Evolutionary conservation across 2,113 vertebrate species (phyloP).

Genomic region (Leptobrachium ailaonicum): DNA sequence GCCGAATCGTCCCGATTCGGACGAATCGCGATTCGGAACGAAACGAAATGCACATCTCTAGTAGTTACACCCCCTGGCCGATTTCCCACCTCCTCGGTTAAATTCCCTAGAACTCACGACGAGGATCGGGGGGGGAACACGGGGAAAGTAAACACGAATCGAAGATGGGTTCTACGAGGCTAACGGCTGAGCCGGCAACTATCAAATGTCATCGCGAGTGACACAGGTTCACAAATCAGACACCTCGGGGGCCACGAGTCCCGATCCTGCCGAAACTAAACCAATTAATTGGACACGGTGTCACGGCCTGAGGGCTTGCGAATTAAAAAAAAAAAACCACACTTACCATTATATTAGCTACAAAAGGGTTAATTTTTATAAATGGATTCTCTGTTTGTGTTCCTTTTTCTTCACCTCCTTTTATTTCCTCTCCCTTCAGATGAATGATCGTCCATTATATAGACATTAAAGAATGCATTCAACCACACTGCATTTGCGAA

Average conservation of each 20-base stretch:
- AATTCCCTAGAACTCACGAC: conserved; percentile 3
- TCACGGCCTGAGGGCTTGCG: background rate
- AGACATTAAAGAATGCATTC: background rate
- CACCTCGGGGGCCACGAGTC: background rate
- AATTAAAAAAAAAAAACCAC: background rate
- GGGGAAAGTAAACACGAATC: background rate
- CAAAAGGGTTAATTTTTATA: background rate
- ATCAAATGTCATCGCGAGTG: conserved; percentile 11
- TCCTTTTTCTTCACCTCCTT: background rate
- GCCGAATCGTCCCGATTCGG: too few species aligned
- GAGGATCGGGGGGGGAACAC: too few species aligned
- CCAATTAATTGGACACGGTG: conserved; percentile 21
- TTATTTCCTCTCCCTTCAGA: background rate
- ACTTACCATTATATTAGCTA: background rate
- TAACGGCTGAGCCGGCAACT: background rate
- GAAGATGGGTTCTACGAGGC: conserved; percentile 12
- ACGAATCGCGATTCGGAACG: too few species aligned
- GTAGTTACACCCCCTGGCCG: too few species aligned
- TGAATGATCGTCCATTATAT: background rate
- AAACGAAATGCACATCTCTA: too few species aligned
- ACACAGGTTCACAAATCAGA: background rate
- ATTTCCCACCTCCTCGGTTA: background rate
- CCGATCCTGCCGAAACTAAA: background rate
- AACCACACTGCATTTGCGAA: background rate
- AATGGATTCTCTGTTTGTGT: background rate